Base-by-base conservation (phyloP, 2,797 vertebrate species). In the Hapalemur alaotrensis region DNA sequence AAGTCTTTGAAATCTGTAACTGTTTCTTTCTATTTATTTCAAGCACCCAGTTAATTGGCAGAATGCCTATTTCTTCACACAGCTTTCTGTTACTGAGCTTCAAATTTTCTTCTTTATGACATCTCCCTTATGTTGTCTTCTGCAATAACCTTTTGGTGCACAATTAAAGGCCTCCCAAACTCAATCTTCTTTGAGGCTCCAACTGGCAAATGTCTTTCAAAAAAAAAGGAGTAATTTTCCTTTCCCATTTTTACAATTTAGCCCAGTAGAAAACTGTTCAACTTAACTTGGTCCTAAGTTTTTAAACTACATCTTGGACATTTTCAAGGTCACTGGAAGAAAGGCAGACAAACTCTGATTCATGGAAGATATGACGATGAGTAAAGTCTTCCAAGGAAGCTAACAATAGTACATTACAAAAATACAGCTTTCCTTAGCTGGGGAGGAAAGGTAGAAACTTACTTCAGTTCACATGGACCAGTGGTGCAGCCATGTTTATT, bases 101-200 rank as follows among this genome's bases (percentile, higher is more conserved):
- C 97, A 91, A 96, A 95, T 97, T 96, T 97, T 96, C 97, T 82
- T 87, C 93, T 97, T 97, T 98, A 98, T 96, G 95, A 95, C 35
- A 65, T 96, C 67, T 95, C 88, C 97, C 96, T 97, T 97, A 97
- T 97, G 96, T 93, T 93, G 95, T 88, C 83, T 89, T 94, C 94
- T 82, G 82, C 76, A 96, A 95, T 96, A 97, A 97, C 94, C 96
- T 98, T 97, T 98, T 46, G 82, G 91, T 96, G 46, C 54, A 97
- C 94, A 96, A 94, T 97, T 97, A 98, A 97, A 96, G 90, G 57
- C 57, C 67, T 97, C 67, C 78, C 83, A 96, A 97, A 97, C 67
- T 84, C 94, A 95, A 85, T 96, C 89, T 97, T 87, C 85, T 91
- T 83, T 75, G 78, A 95, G 41, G 88, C 35, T 97, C 96, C 96